phyloP scores from a whole-genome alignment of 2,888 invertebrate species.

The Acrocyrtus sp. region DNA sequence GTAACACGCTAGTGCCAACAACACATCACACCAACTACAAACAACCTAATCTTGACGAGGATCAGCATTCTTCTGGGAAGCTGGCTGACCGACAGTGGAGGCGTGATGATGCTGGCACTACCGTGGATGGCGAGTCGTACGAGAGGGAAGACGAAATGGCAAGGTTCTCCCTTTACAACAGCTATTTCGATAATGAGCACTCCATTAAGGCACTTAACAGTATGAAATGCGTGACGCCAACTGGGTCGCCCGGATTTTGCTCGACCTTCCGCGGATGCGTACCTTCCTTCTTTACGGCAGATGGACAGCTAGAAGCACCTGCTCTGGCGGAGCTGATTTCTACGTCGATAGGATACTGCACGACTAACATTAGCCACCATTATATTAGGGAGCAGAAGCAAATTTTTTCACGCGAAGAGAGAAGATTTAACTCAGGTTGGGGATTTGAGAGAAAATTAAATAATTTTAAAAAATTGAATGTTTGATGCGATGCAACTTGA shows the following conservation, averaged over 20 bases:
- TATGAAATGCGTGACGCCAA: slow-evolving; percentile 56
- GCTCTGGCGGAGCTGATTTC: slow-evolving; percentile 52
- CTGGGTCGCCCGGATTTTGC: slow-evolving; percentile 46
- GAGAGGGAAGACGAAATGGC: slow-evolving; percentile 35
- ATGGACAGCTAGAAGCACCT: slow-evolving; percentile 51
- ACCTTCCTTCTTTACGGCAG: slow-evolving; percentile 45
- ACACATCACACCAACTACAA: background rate
- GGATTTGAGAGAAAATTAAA: background rate
- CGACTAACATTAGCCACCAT: slow-evolving; percentile 34
- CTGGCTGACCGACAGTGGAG: slow-evolving; percentile 20
- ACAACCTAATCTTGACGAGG: slow-evolving; percentile 5
- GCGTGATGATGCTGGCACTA: slow-evolving; percentile 17
- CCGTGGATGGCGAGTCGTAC: slow-evolving; percentile 15
- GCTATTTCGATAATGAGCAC: slow-evolving; percentile 50
- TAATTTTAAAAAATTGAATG: background rate
- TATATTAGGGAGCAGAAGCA: slow-evolving; percentile 34
- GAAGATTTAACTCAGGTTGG: slow-evolving; percentile 30
- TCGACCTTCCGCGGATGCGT: slow-evolving; percentile 50
- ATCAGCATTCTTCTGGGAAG: slow-evolving; percentile 7
- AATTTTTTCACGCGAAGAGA: slow-evolving; percentile 12
- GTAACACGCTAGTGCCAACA: slow-evolving; percentile 17
- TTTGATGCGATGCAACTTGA: too few relatives aligned
- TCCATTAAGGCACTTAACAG: slow-evolving; percentile 40
- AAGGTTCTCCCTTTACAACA: slow-evolving; percentile 40
- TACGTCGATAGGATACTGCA: slow-evolving; percentile 53